A percentile compares a stretch with the other conserved stretches of the same genome.
Conservation (phyloP, 2,888 invertebrate genomes). For the Meiosimyza platycephala region DNA sequence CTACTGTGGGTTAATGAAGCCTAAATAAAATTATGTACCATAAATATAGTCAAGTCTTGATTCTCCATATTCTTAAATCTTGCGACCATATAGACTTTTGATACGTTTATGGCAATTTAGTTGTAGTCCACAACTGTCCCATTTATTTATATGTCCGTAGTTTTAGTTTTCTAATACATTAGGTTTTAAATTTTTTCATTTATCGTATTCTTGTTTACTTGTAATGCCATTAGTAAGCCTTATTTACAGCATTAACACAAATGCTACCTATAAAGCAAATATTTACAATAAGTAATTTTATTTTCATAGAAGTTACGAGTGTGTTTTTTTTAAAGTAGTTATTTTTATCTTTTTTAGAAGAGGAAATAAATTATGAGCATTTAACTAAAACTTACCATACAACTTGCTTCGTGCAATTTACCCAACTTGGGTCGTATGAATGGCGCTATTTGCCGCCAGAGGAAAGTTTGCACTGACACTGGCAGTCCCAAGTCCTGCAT, state of each 20-base stretch:
- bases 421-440: conserved; percentile 96
- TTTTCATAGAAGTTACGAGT: not conserved
- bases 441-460: conserved; percentile 97
- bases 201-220: too few relatives aligned
- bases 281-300: not conserved
- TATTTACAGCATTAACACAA: conserved; percentile 53
- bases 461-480: conserved; percentile 94
- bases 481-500: conserved; percentile 85
- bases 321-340: not conserved
- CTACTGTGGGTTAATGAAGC: too few relatives aligned
- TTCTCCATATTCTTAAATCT: too few relatives aligned
- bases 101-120: too few relatives aligned
- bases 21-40: too few relatives aligned
- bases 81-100: too few relatives aligned
- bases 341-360: too few relatives aligned
- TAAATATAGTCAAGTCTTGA: too few relatives aligned
- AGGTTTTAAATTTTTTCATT: too few relatives aligned
- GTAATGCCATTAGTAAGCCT: conserved; percentile 45
- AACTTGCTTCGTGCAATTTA: conserved; percentile 96
- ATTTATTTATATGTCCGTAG: too few relatives aligned
- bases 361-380: not conserved
- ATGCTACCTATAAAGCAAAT: not conserved
- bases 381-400: conserved; percentile 81
- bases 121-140: too few relatives aligned
- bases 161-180: too few relatives aligned